Base-by-base conservation (phyloP, 1,140 invertebrate species). In the Plutomurus gul region DNA sequence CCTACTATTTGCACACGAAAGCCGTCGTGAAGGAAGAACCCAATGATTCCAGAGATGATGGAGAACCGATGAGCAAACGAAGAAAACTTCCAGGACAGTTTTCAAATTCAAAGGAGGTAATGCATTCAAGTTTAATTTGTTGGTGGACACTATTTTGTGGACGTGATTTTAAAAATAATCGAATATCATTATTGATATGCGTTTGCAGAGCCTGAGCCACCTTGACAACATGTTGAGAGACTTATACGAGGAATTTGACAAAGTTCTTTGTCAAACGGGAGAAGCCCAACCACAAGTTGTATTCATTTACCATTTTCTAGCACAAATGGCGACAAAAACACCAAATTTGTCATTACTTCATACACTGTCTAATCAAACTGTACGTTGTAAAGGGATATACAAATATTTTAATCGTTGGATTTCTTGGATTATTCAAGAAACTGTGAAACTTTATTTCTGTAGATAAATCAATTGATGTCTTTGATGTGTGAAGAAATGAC, bases 401-500 rank as follows among this genome's bases (percentile, higher is more conserved):
- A 73, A 5, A 43, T 13, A 39, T 40, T 16, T 40, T 4, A 20
- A 4, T 40, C n/a, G n/a, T n/a, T 47, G 3, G 8, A 47, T 37
- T 25, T 47, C 13, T 1, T n/a, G 20, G 16, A 6, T 8, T n/a
- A 3, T 47, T 0, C 7, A 47, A 47, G n/a, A 18, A 16, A n/a
- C 13, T 46, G 1, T 46, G 16, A 18, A 18, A 20, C 5, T 7
- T 25, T 65, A 60, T 37, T 1, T 71, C 46, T 81, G 7, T 36
- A 82, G 81, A 79, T 82, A n/a, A 72, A 46, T 16, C 20, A 71
- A 25, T 39, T 83, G 18, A 81, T 83, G 75, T 76, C 60, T 13
- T 40, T 83, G 4, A 81, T 83, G 82, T 25, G 46, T 18, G 77
- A 77, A 8, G 71, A 81, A 0, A 71, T 83, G 71, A 77, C 40